Evolutionary conservation across 2,113 vertebrate genomes (phyloP).

Genomic region (Pseudopodoces humilis): DNA sequence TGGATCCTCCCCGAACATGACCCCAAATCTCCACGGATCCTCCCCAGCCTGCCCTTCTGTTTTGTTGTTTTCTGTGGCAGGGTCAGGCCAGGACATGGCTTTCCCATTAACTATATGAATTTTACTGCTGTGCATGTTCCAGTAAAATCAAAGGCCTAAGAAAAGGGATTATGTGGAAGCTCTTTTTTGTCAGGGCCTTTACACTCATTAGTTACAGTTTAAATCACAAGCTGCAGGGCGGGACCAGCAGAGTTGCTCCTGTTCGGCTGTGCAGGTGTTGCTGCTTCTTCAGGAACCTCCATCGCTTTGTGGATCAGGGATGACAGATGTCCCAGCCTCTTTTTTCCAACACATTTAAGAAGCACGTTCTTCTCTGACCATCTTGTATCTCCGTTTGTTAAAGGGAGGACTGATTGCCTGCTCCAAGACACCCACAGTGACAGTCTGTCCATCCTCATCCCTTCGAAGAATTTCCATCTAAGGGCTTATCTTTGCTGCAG

Average conservation of each 20-base stretch:
- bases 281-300: not conserved
- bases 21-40: not conserved
- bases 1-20: conserved; percentile 25
- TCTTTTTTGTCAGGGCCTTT: conserved; percentile 16
- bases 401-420: not conserved
- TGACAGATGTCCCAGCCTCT: not conserved
- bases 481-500: not conserved
- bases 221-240: not conserved
- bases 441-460: not conserved
- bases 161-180: conserved; percentile 25
- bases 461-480: not conserved
- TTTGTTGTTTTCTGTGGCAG: not conserved
- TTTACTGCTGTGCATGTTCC: conserved; percentile 28
- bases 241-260: not conserved
- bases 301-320: not conserved
- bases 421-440: accelerated
- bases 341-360: not conserved
- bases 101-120: conserved; percentile 11
- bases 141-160: conserved; percentile 36
- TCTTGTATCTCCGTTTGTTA: not conserved
- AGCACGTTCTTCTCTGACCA: not conserved
- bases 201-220: not conserved
- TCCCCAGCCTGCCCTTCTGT: not conserved
- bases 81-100: conserved; percentile 2
- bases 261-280: not conserved